A percentile compares a stretch with the other conserved stretches of the same genome.
phyloP scores from a whole-genome alignment of 2,797 vertebrate genomes.

The Sebastes glaucus region DNA sequence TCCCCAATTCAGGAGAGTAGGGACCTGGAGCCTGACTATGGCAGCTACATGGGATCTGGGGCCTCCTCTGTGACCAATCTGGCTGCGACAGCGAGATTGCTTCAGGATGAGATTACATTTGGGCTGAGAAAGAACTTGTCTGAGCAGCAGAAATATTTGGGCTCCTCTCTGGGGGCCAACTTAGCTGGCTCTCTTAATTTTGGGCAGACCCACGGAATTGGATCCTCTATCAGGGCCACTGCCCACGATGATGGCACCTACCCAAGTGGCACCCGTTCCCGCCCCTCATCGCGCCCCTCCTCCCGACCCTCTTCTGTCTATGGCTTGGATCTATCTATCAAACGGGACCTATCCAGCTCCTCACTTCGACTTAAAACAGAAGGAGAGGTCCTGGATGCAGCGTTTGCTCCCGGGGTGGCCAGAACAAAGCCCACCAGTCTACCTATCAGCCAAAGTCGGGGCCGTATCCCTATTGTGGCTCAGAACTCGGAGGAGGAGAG shows the following conservation, averaged over 20 bases:
- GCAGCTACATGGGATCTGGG: slow-evolving; percentile 90
- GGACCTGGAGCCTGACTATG: slow-evolving; percentile 95
- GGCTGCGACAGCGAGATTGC: slow-evolving; percentile 92
- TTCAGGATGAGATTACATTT: slow-evolving; percentile 98
- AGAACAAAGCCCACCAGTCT: slow-evolving; percentile 97
- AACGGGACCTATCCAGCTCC: slow-evolving; percentile 95
- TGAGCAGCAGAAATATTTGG: slow-evolving; percentile 97
- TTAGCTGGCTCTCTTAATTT: slow-evolving; percentile 89
- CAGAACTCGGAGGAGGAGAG: slow-evolving; percentile 99
- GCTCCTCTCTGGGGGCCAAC: slow-evolving; percentile 86
- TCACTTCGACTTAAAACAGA: slow-evolving; percentile 95
- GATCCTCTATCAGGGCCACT: slow-evolving; percentile 86
- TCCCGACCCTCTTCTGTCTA: slow-evolving; percentile 98
- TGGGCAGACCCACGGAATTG: slow-evolving; percentile 87
- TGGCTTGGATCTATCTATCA: slow-evolving; percentile 96
- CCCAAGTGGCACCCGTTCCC: slow-evolving; percentile 91
- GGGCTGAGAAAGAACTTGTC: slow-evolving; percentile 96
- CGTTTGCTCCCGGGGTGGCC: slow-evolving; percentile 89
- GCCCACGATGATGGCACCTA: slow-evolving; percentile 94
- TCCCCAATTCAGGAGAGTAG: slow-evolving; percentile 97
- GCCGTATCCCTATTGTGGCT: slow-evolving; percentile 96
- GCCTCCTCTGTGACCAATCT: slow-evolving; percentile 91
- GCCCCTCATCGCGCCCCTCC: slow-evolving; percentile 95
- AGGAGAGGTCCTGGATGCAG: slow-evolving; percentile 91
- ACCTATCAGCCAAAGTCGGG: slow-evolving; percentile 98